A percentile compares a stretch with the other conserved stretches of the same genome.
These are phyloP conservation scores for Syngnathoides biaculeatus DNA, from an alignment of 2,113 vertebrate genomes.

Conservation along the genomic window DNA sequence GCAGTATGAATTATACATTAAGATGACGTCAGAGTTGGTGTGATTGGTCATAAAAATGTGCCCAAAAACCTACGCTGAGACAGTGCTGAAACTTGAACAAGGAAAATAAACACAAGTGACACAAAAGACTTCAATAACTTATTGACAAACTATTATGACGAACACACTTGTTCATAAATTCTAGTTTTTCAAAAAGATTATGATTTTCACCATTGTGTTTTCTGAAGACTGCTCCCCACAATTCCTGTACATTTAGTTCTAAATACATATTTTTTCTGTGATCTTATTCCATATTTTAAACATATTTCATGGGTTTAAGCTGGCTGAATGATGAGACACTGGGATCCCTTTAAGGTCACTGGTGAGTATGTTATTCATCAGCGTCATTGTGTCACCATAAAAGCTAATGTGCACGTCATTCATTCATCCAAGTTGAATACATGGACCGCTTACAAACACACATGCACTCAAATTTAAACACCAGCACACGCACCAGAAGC, in stretches of 20 bases:
- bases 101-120: no score
- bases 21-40: no score
- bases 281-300: background rate
- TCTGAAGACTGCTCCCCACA: no score
- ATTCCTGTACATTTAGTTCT: background rate
- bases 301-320: background rate
- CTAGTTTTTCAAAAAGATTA: no score
- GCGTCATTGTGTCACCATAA: slow-evolving; percentile 24
- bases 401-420: slow-evolving; percentile 34
- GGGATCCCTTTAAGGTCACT: background rate
- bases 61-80: no score
- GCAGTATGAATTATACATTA: no score
- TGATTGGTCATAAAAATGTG: no score
- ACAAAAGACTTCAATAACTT: no score
- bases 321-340: background rate
- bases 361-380: slow-evolving; percentile 17
- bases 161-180: no score
- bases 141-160: no score
- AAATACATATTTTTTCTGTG: background rate
- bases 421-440: slow-evolving; percentile 32
- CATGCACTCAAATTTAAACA: background rate
- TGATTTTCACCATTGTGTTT: no score
- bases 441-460: slow-evolving; percentile 14
- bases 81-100: no score
- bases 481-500: background rate